Evolutionary conservation across 2,888 invertebrate genomes (phyloP).

Genomic region (Thysanoteuthis rhombus): DNA sequence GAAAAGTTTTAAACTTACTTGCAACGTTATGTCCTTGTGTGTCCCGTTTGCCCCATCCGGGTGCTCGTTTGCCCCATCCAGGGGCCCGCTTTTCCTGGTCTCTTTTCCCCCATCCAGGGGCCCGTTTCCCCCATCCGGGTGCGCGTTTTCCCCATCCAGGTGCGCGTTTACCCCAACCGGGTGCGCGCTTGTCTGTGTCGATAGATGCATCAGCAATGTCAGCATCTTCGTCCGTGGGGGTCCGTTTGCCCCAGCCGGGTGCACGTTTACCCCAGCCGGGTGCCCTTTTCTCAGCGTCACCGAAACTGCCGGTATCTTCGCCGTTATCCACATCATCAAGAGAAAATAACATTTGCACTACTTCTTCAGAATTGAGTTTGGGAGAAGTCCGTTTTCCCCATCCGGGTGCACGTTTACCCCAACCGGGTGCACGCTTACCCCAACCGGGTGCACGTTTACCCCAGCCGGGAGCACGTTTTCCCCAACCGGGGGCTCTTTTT

Average conservation of each 20-base stretch:
- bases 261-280: slow-evolving; percentile 14
- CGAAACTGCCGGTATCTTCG: background rate
- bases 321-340: background rate
- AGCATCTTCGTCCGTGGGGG: background rate
- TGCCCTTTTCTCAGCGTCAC: background rate
- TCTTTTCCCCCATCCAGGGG: slow-evolving; percentile 18
- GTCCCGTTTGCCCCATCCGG: slow-evolving; percentile 20
- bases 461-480: background rate
- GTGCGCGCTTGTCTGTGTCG: background rate
- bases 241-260: background rate
- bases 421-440: slow-evolving; percentile 12
- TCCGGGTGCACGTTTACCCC: background rate
- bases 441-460: background rate
- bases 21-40: background rate
- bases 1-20: background rate
- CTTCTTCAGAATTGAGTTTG: background rate
- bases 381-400: slow-evolving; percentile 19
- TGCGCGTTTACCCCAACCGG: background rate
- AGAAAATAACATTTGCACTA: background rate
- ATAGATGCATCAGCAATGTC: background rate
- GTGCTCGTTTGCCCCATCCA: slow-evolving; percentile 21
- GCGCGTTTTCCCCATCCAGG: background rate
- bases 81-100: background rate
- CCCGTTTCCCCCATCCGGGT: background rate
- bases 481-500: background rate